Conservation (phyloP, 2,888 invertebrate genomes). For the Neoscelio sp. region DNA sequence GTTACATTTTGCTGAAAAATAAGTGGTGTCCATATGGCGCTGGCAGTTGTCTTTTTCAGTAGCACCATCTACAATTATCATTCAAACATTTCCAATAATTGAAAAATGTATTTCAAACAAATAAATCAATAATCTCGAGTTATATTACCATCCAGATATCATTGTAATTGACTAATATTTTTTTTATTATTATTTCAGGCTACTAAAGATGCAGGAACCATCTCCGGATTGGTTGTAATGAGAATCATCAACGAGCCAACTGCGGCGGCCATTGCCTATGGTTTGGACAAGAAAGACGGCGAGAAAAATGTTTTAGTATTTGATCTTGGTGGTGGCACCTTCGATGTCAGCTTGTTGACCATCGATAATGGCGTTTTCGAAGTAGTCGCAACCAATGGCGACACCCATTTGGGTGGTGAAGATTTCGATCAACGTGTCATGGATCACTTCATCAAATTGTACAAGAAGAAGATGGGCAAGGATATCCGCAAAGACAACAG, state of each 20-base stretch:
- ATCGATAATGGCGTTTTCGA: constrained; percentile 99
- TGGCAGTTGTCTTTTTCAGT: too few species aligned
- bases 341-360: constrained; percentile 98
- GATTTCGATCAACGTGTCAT: constrained; percentile 99
- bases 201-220: constrained; percentile 98
- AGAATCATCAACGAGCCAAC: constrained; percentile 99
- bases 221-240: constrained; percentile 96
- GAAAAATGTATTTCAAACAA: constrained; percentile 16
- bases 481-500: constrained; percentile 97
- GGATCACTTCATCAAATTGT: constrained; percentile 99
- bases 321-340: constrained; percentile 99
- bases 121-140: constrained; percentile 10
- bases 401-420: constrained; percentile 99
- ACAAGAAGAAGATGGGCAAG: constrained; percentile 99
- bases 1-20: too few species aligned
- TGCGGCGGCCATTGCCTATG: constrained; percentile 98
- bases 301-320: constrained; percentile 99
- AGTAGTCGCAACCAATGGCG: constrained; percentile 95
- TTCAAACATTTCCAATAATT: constrained; percentile 2
- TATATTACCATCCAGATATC: too few species aligned
- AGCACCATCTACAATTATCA: too few species aligned
- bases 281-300: constrained; percentile 97
- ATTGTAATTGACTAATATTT: background rate
- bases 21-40: too few species aligned
- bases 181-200: constrained; percentile 85